Evolutionary conservation across 2,113 vertebrate species (phyloP).

Genomic region (Chionomys nivalis): DNA sequence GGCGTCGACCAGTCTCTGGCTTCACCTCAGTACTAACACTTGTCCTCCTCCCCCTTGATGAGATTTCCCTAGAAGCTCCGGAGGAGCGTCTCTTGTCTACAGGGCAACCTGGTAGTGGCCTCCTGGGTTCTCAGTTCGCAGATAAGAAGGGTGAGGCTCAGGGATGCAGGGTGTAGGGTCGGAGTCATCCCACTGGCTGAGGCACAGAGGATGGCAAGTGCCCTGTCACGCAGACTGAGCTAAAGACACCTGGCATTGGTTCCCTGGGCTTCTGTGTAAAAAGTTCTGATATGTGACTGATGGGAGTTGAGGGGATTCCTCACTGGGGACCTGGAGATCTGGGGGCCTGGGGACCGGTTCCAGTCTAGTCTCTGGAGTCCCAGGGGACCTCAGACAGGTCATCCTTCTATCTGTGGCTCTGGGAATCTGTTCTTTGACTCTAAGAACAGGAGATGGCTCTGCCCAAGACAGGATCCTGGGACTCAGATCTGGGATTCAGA

Average conservation of each 20-base stretch:
- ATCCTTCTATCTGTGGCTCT: not conserved
- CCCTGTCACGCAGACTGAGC: not conserved
- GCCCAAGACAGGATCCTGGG: not conserved
- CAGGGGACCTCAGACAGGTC: not conserved
- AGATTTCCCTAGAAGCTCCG: not conserved
- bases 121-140: not conserved
- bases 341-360: not conserved
- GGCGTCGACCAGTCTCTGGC: constrained; percentile 16
- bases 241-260: not conserved
- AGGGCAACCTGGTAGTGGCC: not conserved
- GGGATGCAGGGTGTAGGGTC: not conserved
- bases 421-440: not conserved
- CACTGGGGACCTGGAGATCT: not conserved
- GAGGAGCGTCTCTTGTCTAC: not conserved
- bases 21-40: not conserved
- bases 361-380: not conserved
- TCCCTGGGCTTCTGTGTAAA: not conserved
- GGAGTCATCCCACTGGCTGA: not conserved
- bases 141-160: not conserved
- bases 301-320: not conserved
- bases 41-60: not conserved
- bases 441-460: not conserved
- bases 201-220: not conserved
- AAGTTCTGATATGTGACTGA: not conserved
- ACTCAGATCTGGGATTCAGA: not conserved